Percentiles rank a stretch among this genome's conserved stretches.
phyloP scores from a whole-genome alignment of 2,888 invertebrate species.

The Parthenolecanium corni region DNA sequence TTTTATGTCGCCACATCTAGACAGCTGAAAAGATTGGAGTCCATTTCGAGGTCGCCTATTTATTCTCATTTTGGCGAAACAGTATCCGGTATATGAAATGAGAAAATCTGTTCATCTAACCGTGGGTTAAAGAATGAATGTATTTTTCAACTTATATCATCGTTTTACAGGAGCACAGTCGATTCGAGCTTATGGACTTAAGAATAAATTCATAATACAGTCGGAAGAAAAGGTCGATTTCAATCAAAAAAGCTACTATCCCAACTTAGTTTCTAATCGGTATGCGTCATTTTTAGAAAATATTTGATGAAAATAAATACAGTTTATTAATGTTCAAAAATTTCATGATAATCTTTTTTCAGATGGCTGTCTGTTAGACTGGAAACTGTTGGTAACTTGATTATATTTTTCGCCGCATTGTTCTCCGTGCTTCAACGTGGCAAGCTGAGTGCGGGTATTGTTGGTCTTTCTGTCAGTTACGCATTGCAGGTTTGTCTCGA shows the following conservation, averaged over 20 bases:
- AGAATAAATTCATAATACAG: conserved; percentile 70
- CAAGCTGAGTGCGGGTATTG: conserved; percentile 59
- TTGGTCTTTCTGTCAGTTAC: conserved; percentile 81
- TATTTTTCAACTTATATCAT: too few relatives aligned
- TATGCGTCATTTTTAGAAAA: conserved; percentile 36
- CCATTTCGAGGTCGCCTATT: conserved; percentile 87
- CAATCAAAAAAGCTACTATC: conserved; percentile 86
- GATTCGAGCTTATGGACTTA: conserved; percentile 74
- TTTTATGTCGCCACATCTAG: conserved; percentile 90
- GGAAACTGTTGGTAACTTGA: conserved; percentile 91
- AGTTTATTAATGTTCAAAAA: background rate
- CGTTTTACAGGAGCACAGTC: conserved; percentile 49
- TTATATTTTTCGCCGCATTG: conserved; percentile 86
- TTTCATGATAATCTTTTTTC: too few relatives aligned
- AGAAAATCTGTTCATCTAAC: too few relatives aligned
- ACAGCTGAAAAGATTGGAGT: conserved; percentile 86
- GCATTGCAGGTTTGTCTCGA: conserved; percentile 58
- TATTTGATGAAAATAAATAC: background rate
- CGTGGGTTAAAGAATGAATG: too few relatives aligned
- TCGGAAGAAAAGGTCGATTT: conserved; percentile 82
- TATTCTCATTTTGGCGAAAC: conserved; percentile 96
- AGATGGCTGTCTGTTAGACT: conserved; percentile 91
- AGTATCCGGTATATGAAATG: conserved; percentile 47
- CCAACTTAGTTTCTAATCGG: conserved; percentile 80
- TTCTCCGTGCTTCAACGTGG: conserved; percentile 77